Evolutionary conservation across 2,888 invertebrate genomes (phyloP).

Genomic region (Chouioia cunea): DNA sequence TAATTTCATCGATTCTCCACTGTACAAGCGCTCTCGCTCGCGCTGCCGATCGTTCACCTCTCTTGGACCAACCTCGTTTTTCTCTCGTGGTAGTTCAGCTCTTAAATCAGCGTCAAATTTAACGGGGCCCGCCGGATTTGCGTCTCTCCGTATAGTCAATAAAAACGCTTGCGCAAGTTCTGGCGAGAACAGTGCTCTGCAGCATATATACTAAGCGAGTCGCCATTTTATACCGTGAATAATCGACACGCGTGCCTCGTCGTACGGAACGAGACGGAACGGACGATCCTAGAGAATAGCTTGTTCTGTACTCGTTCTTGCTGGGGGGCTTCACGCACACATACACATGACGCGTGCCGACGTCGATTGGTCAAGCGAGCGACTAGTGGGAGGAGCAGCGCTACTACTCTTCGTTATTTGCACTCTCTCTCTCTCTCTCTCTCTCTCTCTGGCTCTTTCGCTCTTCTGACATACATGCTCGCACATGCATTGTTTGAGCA

Average conservation of each 20-base stretch:
- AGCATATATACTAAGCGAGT: neutral
- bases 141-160: neutral
- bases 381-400: constrained; percentile 62
- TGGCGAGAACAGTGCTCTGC: too few species aligned
- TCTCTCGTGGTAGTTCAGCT: constrained; percentile 6
- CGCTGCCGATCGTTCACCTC: constrained; percentile 27
- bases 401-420: neutral
- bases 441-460: too few species aligned
- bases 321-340: neutral
- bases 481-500: constrained; percentile 17
- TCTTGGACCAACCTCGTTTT: constrained; percentile 8
- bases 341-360: constrained; percentile 19
- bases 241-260: constrained; percentile 5
- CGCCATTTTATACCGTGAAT: constrained; percentile 36
- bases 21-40: constrained; percentile 39
- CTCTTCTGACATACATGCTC: constrained; percentile 5
- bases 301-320: neutral
- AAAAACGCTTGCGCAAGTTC: constrained; percentile 6
- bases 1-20: constrained; percentile 44
- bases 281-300: constrained; percentile 8
- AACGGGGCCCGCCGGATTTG: constrained; percentile 10
- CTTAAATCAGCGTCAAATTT: neutral
- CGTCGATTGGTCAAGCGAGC: constrained; percentile 44
- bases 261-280: constrained; percentile 39
- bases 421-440: too few species aligned